Percentiles rank a stretch among this genome's conserved stretches.
Conservation (phyloP, 2,888 invertebrate species). For the Yponomeuta malinellus region DNA sequence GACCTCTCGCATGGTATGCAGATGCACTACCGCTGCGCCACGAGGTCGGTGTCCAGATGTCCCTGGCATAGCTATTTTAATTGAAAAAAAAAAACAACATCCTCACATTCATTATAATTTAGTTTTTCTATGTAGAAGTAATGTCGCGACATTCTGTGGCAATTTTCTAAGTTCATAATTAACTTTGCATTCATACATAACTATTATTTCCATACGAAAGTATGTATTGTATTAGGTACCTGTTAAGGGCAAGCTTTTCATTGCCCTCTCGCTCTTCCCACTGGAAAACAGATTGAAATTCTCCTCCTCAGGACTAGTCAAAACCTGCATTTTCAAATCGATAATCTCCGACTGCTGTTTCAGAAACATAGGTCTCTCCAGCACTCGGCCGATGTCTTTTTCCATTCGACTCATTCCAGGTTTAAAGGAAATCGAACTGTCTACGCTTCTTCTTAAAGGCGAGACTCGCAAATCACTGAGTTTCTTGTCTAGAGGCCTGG, state of each 20-base stretch:
- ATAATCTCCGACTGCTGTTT: conserved; percentile 68
- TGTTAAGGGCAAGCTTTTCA: conserved; percentile 64
- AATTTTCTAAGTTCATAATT: too few species aligned
- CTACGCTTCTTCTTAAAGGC: conserved; percentile 55
- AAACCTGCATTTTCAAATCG: conserved; percentile 63
- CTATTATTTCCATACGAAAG: not conserved
- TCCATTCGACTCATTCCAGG: conserved; percentile 46
- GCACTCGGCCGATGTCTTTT: conserved; percentile 43
- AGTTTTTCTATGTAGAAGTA: too few species aligned
- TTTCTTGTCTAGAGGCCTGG: conserved; percentile 51
- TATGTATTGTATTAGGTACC: conserved; percentile 44
- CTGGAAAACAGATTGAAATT: conserved; percentile 49
- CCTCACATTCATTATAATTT: too few species aligned
- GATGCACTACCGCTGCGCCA: too few species aligned
- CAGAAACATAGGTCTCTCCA: conserved; percentile 60
- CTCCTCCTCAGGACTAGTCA: conserved; percentile 55
- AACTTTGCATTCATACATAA: not conserved
- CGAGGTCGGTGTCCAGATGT: too few species aligned
- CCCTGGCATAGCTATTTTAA: too few species aligned
- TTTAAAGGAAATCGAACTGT: conserved; percentile 47
- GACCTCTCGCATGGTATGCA: too few species aligned
- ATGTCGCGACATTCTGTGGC: too few species aligned
- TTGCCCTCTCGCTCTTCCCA: conserved; percentile 37
- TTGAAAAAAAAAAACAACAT: too few species aligned
- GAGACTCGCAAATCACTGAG: conserved; percentile 56